phyloP scores from a whole-genome alignment of 2,888 invertebrate species.

The Geophilus truncorum region DNA sequence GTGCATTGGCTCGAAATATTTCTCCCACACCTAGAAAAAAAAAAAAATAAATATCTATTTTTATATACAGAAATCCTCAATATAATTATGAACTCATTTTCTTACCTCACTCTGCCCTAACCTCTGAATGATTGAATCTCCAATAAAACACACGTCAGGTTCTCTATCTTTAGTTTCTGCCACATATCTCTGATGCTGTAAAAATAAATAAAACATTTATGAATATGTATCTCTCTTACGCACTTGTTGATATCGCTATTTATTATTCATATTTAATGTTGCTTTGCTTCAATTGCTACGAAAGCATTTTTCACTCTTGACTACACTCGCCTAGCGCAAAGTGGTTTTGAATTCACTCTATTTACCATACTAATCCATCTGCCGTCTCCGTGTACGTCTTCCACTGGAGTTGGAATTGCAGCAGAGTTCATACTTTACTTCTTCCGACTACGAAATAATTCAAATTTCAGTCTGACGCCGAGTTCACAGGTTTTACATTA shows the following conservation, averaged over 20 bases:
- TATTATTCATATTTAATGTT: neutral
- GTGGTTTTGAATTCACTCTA: neutral
- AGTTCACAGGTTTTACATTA: neutral
- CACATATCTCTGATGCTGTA: constrained; percentile 76
- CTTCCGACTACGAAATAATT: neutral
- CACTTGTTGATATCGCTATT: too few species aligned
- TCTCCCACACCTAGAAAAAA: constrained; percentile 65
- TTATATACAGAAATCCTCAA: neutral
- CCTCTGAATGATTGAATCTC: constrained; percentile 79
- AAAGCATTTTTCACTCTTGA: neutral
- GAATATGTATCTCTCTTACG: too few species aligned
- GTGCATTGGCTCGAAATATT: constrained; percentile 84
- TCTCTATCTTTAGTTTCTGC: constrained; percentile 81
- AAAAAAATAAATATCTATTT: neutral
- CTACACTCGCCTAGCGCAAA: neutral
- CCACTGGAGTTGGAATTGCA: constrained; percentile 58
- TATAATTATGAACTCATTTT: too few species aligned
- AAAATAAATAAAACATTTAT: neutral
- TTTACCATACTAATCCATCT: constrained; percentile 75
- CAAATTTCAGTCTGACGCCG: neutral
- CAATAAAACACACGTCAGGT: constrained; percentile 85
- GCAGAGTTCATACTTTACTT: constrained; percentile 35
- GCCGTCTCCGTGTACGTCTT: constrained; percentile 76
- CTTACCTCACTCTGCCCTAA: constrained; percentile 67
- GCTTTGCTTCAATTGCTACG: neutral